Base-by-base conservation (phyloP, 2,113 vertebrate species). In the Percina caprodes region DNA sequence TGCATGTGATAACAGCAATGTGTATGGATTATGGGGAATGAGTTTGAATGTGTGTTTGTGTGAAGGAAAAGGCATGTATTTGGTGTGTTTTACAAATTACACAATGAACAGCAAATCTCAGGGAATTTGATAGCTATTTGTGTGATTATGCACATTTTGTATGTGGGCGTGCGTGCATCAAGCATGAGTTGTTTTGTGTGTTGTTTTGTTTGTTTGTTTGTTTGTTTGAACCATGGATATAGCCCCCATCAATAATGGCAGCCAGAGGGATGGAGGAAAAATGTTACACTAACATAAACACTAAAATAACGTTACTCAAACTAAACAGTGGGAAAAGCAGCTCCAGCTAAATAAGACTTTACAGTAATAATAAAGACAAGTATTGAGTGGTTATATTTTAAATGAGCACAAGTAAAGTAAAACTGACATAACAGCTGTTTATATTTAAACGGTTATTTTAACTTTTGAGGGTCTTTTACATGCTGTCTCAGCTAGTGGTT, bases 71-170 rank as follows among this genome's bases (percentile, higher is more conserved):
- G 5, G n/a, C 7, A 21, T 48, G 7, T 42, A 5, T 67, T 68
- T 1, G 24, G n/a, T 72, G 71, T 60, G 48, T 14, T 45, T 63
- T 42, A 59, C 26, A 21, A 3, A 69, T 52, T 63, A 16, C 16
- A 61, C 15, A 3, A 51, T 70, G 35, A 52, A 42, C 46, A 59
- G 39, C 54, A 63, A 7, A 71, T 85, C 79, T 73, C 46, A 7
- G 21, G 58, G 70, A 69, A 75, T 86, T 72, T 55, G 74, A 39
- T 26, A 68, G 60, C 60, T 42, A 42, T 39, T 39, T 79, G 45
- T 69, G 48, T 63, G 67, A 18, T 15, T 33, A 45, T 74, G 48
- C 46, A 26, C 6, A 21, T 1, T 35, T 69, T 79, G 33, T 52
- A 3, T 58, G 55, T 74, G 46, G 10, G 2, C 10, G 39, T 42